Evolutionary conservation across 2,797 vertebrate species (phyloP).

Genomic region (Microctenopoma lineatum): DNA sequence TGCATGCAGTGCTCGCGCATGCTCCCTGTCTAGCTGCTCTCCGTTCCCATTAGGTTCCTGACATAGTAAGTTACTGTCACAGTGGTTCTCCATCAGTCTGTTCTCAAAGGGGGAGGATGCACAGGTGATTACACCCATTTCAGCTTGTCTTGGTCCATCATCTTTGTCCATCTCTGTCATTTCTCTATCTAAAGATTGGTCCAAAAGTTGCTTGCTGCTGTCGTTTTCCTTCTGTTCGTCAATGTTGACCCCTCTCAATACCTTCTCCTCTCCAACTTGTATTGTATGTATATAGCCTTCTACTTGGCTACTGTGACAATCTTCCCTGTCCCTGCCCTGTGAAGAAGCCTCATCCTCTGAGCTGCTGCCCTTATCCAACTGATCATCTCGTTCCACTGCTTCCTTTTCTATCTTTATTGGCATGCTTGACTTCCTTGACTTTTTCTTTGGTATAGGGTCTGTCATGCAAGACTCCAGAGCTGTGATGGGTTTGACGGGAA

Average conservation of each 20-base stretch:
- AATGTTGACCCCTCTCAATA: slow-evolving; percentile 57
- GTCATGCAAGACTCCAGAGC: slow-evolving; percentile 73
- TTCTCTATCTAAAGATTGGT: slow-evolving; percentile 71
- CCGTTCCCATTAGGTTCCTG: slow-evolving; percentile 34
- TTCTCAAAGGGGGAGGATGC: slow-evolving; percentile 53
- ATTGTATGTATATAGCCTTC: slow-evolving; percentile 60
- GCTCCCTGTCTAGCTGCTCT: slow-evolving; percentile 70
- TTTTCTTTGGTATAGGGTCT: slow-evolving; percentile 95
- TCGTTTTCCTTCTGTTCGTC: slow-evolving; percentile 73
- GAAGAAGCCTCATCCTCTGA: slow-evolving; percentile 86
- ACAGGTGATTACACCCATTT: slow-evolving; percentile 75
- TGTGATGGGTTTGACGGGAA: slow-evolving; percentile 85
- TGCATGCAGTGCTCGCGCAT: slow-evolving; percentile 61
- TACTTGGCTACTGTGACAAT: slow-evolving; percentile 70
- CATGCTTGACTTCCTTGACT: slow-evolving; percentile 98
- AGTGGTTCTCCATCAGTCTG: slow-evolving; percentile 51
- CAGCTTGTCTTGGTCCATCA: slow-evolving; percentile 60
- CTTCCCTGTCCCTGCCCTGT: slow-evolving; percentile 80
- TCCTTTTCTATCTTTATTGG: slow-evolving; percentile 98
- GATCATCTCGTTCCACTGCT: slow-evolving; percentile 77
- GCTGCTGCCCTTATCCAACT: slow-evolving; percentile 80
- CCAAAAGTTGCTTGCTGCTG: slow-evolving; percentile 71
- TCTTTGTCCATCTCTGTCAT: slow-evolving; percentile 69
- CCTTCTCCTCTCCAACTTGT: slow-evolving; percentile 49
- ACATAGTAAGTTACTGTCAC: slow-evolving; percentile 33